These are phyloP conservation scores for Ornithoptera alexandrae DNA, from an alignment of 2,888 invertebrate species.

Conservation along the genomic window DNA sequence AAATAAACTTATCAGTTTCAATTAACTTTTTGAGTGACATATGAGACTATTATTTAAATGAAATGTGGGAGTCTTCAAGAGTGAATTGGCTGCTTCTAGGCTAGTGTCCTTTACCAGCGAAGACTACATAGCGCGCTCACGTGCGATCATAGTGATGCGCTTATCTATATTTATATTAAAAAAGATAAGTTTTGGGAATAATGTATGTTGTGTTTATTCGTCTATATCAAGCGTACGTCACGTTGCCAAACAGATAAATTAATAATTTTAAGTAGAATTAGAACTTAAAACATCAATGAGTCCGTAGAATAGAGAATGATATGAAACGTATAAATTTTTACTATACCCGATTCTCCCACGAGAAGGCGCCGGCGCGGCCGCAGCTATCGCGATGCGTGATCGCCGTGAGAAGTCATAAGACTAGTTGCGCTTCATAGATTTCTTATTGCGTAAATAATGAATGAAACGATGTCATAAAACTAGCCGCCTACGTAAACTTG, in stretches of 20 bases:
- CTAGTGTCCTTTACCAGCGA: no score
- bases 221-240: no score
- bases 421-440: constrained; percentile 64
- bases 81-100: no score
- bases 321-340: constrained; percentile 13
- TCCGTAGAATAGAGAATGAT: constrained; percentile 1
- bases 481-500: constrained; percentile 31
- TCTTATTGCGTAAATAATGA: constrained; percentile 30
- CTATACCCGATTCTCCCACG: constrained; percentile 51
- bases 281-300: constrained; percentile 13
- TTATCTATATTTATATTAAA: no score
- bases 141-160: no score
- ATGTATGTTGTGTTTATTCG: no score
- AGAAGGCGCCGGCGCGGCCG: constrained; percentile 47
- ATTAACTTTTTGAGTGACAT: no score
- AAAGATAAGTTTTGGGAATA: no score
- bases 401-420: constrained; percentile 69
- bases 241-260: not conserved
- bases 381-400: constrained; percentile 49
- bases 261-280: not conserved
- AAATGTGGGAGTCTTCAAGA: no score
- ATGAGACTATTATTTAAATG: not conserved
- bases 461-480: constrained; percentile 25
- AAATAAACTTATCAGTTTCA: no score
- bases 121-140: no score